Percentiles rank a stretch among this genome's conserved stretches.
phyloP scores from a whole-genome alignment of 1,140 invertebrate genomes.

The Odontomachus brunneus region DNA sequence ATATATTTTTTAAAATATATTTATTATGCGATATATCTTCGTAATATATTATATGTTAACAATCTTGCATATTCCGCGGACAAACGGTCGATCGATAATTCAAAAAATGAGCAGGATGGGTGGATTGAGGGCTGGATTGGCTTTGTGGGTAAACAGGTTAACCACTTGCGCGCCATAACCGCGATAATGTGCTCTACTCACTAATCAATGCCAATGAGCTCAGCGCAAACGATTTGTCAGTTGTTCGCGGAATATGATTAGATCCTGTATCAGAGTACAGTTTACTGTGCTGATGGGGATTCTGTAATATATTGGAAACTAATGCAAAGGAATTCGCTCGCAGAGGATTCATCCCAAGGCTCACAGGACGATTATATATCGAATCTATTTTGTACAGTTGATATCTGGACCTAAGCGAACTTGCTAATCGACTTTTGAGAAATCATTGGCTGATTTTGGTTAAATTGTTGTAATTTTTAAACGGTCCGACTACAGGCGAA shows the following conservation, averaged over 20 bases:
- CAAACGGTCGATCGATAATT: background rate
- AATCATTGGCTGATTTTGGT: no score
- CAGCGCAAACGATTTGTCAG: conserved; percentile 31
- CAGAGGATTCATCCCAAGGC: background rate
- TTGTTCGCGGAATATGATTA: conserved; percentile 27
- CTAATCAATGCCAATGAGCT: conserved; percentile 22
- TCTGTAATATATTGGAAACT: background rate
- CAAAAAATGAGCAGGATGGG: background rate
- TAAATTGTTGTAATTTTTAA: no score
- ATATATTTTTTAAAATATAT: background rate
- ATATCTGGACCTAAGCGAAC: no score
- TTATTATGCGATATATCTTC: background rate
- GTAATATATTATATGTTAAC: background rate
- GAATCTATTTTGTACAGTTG: no score
- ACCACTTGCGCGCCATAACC: background rate
- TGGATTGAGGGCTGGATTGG: conserved; percentile 29
- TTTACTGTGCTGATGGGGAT: background rate
- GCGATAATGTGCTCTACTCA: conserved; percentile 19
- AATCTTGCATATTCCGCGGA: background rate
- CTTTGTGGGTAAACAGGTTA: conserved; percentile 35
- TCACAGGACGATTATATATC: background rate
- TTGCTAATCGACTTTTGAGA: no score
- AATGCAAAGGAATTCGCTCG: background rate
- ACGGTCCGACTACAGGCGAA: no score
- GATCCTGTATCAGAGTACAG: background rate